A percentile compares a stretch with the other conserved stretches of the same genome.
These are phyloP conservation scores for Paramisgurnus dabryanus DNA, from an alignment of 2,113 vertebrate species.

Conservation along the genomic window DNA sequence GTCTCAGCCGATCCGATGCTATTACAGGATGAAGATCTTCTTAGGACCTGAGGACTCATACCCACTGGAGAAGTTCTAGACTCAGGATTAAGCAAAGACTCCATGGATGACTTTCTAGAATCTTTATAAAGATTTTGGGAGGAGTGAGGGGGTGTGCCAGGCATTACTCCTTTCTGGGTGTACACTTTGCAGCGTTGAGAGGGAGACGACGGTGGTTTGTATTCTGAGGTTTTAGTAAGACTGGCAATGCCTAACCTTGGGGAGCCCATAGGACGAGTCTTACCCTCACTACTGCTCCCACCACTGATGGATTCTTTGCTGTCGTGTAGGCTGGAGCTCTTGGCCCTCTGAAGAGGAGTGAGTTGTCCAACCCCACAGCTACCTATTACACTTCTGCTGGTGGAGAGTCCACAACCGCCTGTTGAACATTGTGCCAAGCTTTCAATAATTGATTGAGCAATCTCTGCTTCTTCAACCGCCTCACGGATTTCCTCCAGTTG, in stretches of 20 bases:
- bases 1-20: conserved; percentile 78
- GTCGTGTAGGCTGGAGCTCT: conserved; percentile 80
- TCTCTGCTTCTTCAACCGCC: conserved; percentile 78
- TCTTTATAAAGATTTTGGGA: conserved; percentile 79
- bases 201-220: conserved; percentile 87
- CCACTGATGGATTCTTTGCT: conserved; percentile 81
- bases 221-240: conserved; percentile 92
- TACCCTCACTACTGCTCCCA: conserved; percentile 78
- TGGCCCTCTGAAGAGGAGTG: conserved; percentile 72
- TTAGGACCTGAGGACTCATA: conserved; percentile 88
- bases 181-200: conserved; percentile 97
- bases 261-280: conserved; percentile 89
- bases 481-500: conserved; percentile 79
- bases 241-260: conserved; percentile 93
- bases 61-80: conserved; percentile 89
- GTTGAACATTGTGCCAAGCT: conserved; percentile 74
- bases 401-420: conserved; percentile 71
- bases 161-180: conserved; percentile 93
- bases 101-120: conserved; percentile 74
- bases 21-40: conserved; percentile 79
- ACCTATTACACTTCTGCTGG: conserved; percentile 81
- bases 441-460: conserved; percentile 74
- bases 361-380: conserved; percentile 73
- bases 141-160: conserved; percentile 76
- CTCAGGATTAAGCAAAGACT: conserved; percentile 80